A percentile compares a stretch with the other conserved stretches of the same genome.
Conservation (phyloP, 2,797 vertebrate species). For the Scomberomorus guttatus region DNA sequence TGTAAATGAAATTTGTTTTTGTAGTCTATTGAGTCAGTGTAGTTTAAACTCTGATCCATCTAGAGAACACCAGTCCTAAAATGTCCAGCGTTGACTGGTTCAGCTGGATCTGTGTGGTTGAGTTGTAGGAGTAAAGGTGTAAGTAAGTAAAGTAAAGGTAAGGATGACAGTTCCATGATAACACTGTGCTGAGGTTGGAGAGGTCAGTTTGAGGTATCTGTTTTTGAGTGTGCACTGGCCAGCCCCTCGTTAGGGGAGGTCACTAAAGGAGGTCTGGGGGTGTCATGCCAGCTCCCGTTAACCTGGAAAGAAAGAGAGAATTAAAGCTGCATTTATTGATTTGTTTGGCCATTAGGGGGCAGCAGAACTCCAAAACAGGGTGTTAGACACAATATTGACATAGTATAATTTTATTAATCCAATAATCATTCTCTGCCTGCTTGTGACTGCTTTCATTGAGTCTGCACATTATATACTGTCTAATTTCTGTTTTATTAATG, state of each 20-base stretch:
- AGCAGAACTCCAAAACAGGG: neutral
- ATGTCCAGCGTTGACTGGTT: neutral
- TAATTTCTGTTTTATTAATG: too few species aligned
- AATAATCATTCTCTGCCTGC: too few species aligned
- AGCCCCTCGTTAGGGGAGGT: constrained; percentile 91
- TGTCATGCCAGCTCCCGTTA: constrained; percentile 92
- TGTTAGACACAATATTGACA: neutral
- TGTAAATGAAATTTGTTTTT: neutral
- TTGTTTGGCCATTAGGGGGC: neutral
- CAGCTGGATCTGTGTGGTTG: constrained; percentile 31
- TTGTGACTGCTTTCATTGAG: too few species aligned
- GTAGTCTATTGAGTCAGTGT: neutral
- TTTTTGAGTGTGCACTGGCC: constrained; percentile 88
- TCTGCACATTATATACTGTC: too few species aligned
- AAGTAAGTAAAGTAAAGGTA: too few species aligned
- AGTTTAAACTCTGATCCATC: constrained; percentile 5
- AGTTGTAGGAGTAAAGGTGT: neutral
- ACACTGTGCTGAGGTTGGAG: constrained; percentile 27
- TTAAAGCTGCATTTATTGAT: neutral
- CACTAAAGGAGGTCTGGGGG: constrained; percentile 91
- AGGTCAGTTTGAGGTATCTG: constrained; percentile 92
- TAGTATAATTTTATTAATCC: too few species aligned
- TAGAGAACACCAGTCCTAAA: constrained; percentile 13
- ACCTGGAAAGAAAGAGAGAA: constrained; percentile 78
- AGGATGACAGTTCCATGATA: neutral